Evolutionary conservation across 2,888 invertebrate species (phyloP), one percentile per base, ranked within the genome.

Genomic region (Euclidia mi): DNA sequence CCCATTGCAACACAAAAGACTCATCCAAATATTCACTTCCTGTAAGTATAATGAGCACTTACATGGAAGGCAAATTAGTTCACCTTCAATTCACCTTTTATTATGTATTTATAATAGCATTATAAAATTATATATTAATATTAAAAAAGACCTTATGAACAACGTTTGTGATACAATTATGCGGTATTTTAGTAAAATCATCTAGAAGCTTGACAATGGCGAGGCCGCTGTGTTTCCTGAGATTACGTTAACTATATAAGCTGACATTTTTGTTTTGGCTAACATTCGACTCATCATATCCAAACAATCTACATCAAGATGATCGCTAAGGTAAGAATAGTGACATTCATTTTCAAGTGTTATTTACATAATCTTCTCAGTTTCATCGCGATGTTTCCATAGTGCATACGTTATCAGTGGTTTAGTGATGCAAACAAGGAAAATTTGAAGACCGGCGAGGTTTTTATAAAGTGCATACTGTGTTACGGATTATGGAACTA

Each of bases 221-320:
- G 79, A 86, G 84, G 85, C 62, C 82, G 71, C 70, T 71, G 70
- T 77, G 78, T 86, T 88, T 88, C 84, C 84, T 66, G 78, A 79
- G 75, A 78, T 81, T 77, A 72, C 60, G 70, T 78, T 77, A 74
- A 81, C 77, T 90, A 90, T 88, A 90, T 82, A 88, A 89, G 84
- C 79, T 75, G 78, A 77, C 65, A 77, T 60, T 78, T 81, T 80
- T 78, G 64, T 56, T 74, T 61, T 42, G 57, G 71, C 67, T 72
- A 80, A 78, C 89, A 90, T 85, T 88, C 83, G 68, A 79, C 79
- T 65, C 76, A 63, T 76, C 58, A 71, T 55, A 71, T 55, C 76
- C 68, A 74, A 79, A 79, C 70, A 67, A 76, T 48, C 56, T 55
- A 72, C 76, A 79, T 73, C 81, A 85, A 81, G 72, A 88, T 88